Conservation (phyloP, 2,797 vertebrate species). For the Eulemur coronatus region DNA sequence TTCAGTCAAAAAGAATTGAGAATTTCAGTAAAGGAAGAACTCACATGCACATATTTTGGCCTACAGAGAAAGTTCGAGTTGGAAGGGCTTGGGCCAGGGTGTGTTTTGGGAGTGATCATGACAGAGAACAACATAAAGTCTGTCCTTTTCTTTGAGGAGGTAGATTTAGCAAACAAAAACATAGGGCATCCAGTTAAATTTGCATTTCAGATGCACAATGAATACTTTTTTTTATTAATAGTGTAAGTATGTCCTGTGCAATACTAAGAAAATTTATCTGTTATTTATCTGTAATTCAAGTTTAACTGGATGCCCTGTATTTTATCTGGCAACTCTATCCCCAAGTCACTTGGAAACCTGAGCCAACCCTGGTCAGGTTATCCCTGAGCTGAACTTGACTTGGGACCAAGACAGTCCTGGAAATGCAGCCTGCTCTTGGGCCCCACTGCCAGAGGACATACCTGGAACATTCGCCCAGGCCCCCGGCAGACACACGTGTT, state of each 20-base stretch:
- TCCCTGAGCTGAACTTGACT: background rate
- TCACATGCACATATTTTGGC: background rate
- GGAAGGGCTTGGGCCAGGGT: background rate
- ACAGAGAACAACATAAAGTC: background rate
- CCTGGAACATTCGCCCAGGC: constrained; percentile 91
- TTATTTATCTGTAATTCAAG: constrained; percentile 26
- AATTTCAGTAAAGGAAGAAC: background rate
- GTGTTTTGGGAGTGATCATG: background rate
- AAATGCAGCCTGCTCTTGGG: background rate
- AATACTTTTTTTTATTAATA: background rate
- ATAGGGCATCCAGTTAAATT: background rate
- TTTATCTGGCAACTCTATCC: background rate
- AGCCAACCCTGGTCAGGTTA: background rate
- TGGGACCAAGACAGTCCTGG: background rate
- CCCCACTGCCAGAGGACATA: constrained; percentile 64
- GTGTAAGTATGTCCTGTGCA: background rate
- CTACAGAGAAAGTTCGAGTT: background rate
- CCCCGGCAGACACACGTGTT: constrained; percentile 86
- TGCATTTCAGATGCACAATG: background rate
- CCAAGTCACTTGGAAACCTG: background rate
- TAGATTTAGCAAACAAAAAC: background rate
- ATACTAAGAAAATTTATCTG: background rate
- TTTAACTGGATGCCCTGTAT: background rate
- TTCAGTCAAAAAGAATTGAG: background rate
- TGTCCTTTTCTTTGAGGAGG: background rate